Base-by-base conservation (phyloP, 2,113 vertebrate genomes). In the Rhea americana region DNA sequence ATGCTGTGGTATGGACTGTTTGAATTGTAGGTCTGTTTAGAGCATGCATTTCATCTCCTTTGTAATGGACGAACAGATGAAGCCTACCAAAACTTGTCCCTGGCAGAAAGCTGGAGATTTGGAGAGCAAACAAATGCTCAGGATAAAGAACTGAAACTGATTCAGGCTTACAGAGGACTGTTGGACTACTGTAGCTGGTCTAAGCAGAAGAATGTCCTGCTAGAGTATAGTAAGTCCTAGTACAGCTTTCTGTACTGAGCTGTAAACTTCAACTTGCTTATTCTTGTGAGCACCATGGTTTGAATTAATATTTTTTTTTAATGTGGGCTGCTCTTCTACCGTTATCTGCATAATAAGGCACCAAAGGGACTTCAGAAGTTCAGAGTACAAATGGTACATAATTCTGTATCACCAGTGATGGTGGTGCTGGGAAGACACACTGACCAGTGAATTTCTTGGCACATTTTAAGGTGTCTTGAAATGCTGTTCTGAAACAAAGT, bases 1-100 rank as follows among this genome's bases (percentile, higher is more conserved):
- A 51, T 0, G 0, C 80, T 90, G 66, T 93, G n/a, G 5, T 81
- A 21, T 70, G 68, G 56, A 45, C 72, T 89, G 4, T 82, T 95
- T 75, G 70, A 59, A 87, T 56, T 77, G 39, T 90, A 99, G 99
- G 96, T 99, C 70, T 98, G 97, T 87, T 93, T 99, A 93, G 99
- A 99, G 70, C 99, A 99, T 6, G 83, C 95, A 3, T 98, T 99
- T 79, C 98, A 98, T 82, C 97, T 99, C n/a, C 70, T 99, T 85
- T 97, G 98, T 53, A 97, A 98, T 1, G 98, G 98, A 25, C 93
- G 97, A 80, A 55, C 98, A 37, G 97, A 98, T 19, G 98, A 99
- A 10, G 99, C 99, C 6, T 98, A 97, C 76, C 96, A 94, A 65
- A 98, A 97, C 70, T 95, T 99, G 39, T 97, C 96, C 35, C 37